Percentiles rank a stretch among this genome's conserved stretches.
Conservation (phyloP, 1,140 invertebrate species). For the Lordiphosa stackelbergi region DNA sequence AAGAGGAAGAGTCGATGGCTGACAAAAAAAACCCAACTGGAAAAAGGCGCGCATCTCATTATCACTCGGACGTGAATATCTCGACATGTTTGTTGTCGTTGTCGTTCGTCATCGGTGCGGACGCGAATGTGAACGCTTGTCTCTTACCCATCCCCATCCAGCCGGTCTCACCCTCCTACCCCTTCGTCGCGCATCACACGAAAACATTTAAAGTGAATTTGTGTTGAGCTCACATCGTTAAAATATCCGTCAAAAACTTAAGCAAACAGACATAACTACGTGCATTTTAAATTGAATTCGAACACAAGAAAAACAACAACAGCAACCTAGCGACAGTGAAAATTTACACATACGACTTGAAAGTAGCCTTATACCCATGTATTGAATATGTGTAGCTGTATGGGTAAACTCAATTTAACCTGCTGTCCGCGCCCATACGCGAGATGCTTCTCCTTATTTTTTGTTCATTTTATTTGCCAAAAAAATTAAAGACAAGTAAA, state of each 20-base stretch:
- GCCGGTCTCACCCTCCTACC: neutral
- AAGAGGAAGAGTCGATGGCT: conserved; percentile 8
- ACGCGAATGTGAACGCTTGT: conserved; percentile 42
- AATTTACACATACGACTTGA: conserved; percentile 63
- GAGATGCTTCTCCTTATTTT: conserved; percentile 29
- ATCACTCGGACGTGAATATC: conserved; percentile 77
- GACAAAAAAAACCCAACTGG: conserved; percentile 36
- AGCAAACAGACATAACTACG: conserved; percentile 76
- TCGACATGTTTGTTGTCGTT: conserved; percentile 73
- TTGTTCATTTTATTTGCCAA: conserved; percentile 62
- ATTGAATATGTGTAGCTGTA: conserved; percentile 6
- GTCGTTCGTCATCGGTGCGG: conserved; percentile 59
- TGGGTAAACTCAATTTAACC: conserved; percentile 56
- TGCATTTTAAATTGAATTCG: conserved; percentile 76
- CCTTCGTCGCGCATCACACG: conserved; percentile 19
- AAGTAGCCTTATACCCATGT: conserved; percentile 30
- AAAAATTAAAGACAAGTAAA: conserved; percentile 76
- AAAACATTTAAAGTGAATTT: conserved; percentile 76
- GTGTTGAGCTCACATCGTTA: conserved; percentile 77
- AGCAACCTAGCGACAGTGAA: conserved; percentile 63
- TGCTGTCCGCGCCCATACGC: conserved; percentile 63
- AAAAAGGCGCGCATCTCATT: conserved; percentile 76
- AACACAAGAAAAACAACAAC: conserved; percentile 53
- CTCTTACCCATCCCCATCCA: conserved; percentile 17
- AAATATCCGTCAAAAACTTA: conserved; percentile 76